Evolutionary conservation across 30 jellyfish, hydroid and myxozoan genomes (phyloP).

Genomic region (Nemopilema nomurai): DNA sequence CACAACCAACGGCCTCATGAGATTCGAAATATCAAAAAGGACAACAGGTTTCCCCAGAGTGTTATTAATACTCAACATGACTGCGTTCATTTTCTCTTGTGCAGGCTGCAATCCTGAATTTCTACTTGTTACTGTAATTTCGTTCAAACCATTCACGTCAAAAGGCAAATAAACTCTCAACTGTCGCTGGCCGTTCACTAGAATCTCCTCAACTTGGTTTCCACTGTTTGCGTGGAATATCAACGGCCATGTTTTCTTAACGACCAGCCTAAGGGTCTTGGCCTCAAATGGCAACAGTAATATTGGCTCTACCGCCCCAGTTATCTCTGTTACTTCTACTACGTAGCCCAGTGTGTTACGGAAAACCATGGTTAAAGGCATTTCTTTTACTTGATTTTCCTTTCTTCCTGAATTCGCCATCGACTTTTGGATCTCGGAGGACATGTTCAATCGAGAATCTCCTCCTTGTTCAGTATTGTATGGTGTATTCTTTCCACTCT

Average conservation of each 20-base stretch:
- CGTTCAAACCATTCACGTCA: conserved; percentile 20
- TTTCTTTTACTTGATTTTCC: conserved; percentile 21
- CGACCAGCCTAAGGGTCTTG: conserved; percentile 41
- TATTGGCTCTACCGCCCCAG: conserved; percentile 83
- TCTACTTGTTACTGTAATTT: conserved; percentile 22
- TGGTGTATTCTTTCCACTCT: conserved; percentile 28
- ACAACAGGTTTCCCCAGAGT: conserved; percentile 73
- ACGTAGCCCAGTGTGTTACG: conserved; percentile 49
- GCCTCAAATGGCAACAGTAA: conserved; percentile 61
- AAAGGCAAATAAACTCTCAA: conserved; percentile 54
- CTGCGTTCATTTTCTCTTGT: conserved; percentile 34
- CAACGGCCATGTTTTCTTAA: conserved; percentile 85
- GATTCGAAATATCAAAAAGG: conserved; percentile 73
- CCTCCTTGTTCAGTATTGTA: conserved; percentile 42
- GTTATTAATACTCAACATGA: conserved; percentile 74
- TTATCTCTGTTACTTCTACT: conserved; percentile 68
- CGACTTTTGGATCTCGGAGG: conserved; percentile 31
- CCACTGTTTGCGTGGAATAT: conserved; percentile 80
- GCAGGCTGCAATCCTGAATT: conserved; percentile 5
- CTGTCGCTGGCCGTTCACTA: conserved; percentile 91
- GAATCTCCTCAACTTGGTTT: conserved; percentile 47
- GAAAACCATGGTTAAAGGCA: conserved; percentile 27
- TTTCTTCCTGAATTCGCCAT: conserved; percentile 1
- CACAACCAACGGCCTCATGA: conserved; percentile 78
- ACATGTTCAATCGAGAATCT: conserved; percentile 28